Evolutionary conservation across 2,113 vertebrate genomes (phyloP), one percentile per base, ranked within the genome.

Genomic region (Ochotona curzoniae): DNA sequence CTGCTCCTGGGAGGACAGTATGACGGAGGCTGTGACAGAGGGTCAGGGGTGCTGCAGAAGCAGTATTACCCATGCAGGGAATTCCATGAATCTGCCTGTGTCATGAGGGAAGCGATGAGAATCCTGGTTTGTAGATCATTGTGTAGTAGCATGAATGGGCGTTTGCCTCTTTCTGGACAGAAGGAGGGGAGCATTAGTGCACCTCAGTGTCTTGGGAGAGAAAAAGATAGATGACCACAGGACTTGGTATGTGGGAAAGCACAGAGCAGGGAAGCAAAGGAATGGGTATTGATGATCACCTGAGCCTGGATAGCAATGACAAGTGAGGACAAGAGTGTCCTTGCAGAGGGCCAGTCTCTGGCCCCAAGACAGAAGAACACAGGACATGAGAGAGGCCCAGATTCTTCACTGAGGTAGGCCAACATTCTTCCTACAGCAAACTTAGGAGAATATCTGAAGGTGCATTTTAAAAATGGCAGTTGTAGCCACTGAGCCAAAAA

Each of bases 31-130:
- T 20, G 21, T 10, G 30, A 18, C 18, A 82, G 44, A 32, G 60
- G n/a, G 71, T 38, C 60, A 10, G 17, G 44, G 8, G 2, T 1
- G 0, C 60, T 9, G 1, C 4, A 0, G 32, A 61, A 28, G 15
- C 10, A 47, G 1, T 6, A 5, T 32, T 20, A 17, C 4, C 0
- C 10, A 13, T 25, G 47, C 21, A 2, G 2, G 63, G n/a, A 64
- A 10, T 20, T 69, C 38, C 10, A 1, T 26, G 83, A n/a, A 10
- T 49, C n/a, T 15, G 12, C 21, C 21, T 2, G 0, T 2, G 8
- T 61, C 25, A 20, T 25, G 4, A 8, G 14, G 2, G 3, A 35
- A 18, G 13, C 2, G 1, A 28, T 0, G 67, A 38, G 57, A 69
- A 86, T 35, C 30, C 70, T 17, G 18, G 8, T 2, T 14, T 76